Percentiles rank a stretch among this genome's conserved stretches.
phyloP scores from a whole-genome alignment of 2,797 vertebrate species.

The Mionectes olivaceus region DNA sequence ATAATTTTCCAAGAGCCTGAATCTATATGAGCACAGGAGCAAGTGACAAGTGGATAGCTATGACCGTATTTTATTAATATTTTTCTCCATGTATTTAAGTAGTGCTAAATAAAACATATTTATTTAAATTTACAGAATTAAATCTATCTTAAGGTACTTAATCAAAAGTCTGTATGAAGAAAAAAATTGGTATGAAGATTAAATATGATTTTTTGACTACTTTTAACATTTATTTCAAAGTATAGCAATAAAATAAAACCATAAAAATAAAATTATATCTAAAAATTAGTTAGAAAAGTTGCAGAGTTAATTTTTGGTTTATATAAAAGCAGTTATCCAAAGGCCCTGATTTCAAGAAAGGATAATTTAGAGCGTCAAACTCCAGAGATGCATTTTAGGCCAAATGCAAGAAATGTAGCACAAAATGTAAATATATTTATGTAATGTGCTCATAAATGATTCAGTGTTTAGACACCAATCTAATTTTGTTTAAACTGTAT shows the following conservation, averaged over 20 bases:
- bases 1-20: neutral
- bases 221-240: neutral
- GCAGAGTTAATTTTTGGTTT: neutral
- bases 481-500: constrained; percentile 69
- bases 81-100: neutral
- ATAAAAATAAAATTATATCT: neutral
- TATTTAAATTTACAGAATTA: neutral
- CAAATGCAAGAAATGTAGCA: constrained; percentile 54
- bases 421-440: constrained; percentile 73
- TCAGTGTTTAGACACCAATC: constrained; percentile 71
- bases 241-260: neutral
- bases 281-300: neutral
- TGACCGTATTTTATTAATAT: neutral
- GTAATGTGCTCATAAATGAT: constrained; percentile 72
- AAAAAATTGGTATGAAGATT: neutral
- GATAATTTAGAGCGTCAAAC: constrained; percentile 37
- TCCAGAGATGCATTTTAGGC: constrained; percentile 46
- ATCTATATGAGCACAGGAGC: neutral
- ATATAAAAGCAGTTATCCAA: neutral
- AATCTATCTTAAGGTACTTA: neutral
- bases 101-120: neutral
- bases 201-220: neutral
- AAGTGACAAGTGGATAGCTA: neutral
- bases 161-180: neutral
- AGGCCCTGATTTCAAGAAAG: constrained; percentile 6